These are phyloP conservation scores for Xestoiulus laeticollis DNA, from an alignment of 2,888 invertebrate species.

Conservation along the genomic window DNA sequence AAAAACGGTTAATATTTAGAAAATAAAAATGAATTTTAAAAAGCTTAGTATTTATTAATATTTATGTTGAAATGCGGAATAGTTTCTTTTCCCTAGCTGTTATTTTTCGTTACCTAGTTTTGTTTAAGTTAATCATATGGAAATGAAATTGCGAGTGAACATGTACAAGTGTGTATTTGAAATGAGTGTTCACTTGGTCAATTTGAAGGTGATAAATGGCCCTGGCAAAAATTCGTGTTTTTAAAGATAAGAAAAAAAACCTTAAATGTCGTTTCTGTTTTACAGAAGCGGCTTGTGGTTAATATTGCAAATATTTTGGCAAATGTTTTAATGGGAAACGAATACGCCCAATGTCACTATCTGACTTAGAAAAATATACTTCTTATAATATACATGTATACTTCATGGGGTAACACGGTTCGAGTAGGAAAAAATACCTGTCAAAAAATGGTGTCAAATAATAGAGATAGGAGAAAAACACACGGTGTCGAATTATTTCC, in stretches of 20 bases:
- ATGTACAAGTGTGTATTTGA: not conserved
- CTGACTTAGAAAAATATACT: not conserved
- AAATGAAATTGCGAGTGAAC: not conserved
- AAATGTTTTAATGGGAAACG: not conserved
- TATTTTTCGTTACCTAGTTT: too few species aligned
- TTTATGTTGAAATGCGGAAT: too few species aligned
- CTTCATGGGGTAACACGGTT: not conserved
- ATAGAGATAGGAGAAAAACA: not conserved
- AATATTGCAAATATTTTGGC: not conserved
- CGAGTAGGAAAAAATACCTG: not conserved
- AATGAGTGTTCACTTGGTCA: not conserved
- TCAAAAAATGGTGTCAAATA: not conserved
- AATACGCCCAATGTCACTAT: not conserved
- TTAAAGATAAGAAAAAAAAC: not conserved
- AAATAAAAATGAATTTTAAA: too few species aligned
- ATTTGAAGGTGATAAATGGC: constrained; percentile 8
- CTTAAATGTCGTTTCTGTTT: constrained; percentile 20
- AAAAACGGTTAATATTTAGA: too few species aligned
- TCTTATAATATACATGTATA: too few species aligned
- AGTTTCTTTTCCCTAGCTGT: too few species aligned
- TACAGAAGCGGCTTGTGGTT: not conserved
- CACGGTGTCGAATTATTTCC: not conserved
- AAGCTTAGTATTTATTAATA: too few species aligned
- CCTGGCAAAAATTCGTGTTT: not conserved
- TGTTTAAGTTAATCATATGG: not conserved